Evolutionary conservation across 2,797 vertebrate genomes (phyloP).

Genomic region (Tokudaia tokunoshimensis): DNA sequence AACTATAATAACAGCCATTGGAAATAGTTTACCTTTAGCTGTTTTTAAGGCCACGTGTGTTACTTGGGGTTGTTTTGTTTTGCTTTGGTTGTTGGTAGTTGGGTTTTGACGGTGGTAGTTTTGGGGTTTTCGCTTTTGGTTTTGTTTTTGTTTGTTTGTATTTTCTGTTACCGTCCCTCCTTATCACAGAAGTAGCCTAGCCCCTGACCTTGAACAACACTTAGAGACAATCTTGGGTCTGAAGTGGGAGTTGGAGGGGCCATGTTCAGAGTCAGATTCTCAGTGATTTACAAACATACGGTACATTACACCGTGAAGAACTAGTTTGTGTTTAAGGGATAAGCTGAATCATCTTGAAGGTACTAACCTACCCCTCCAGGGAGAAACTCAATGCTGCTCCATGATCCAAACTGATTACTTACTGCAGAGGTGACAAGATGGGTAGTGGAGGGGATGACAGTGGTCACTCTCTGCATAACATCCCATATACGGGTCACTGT

Average conservation of each 20-base stretch:
- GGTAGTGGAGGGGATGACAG: background rate
- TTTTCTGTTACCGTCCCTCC: background rate
- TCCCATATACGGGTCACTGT: background rate
- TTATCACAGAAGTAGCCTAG: background rate
- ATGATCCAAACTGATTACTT: background rate
- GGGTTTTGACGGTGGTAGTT: background rate
- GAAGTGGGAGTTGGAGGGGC: background rate
- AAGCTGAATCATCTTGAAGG: background rate
- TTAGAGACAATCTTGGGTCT: background rate
- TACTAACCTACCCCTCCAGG: background rate
- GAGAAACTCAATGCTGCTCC: background rate
- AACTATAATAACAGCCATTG: too few species aligned
- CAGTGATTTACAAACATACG: background rate
- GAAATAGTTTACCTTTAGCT: background rate
- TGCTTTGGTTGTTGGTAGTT: background rate
- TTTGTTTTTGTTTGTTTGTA: background rate
- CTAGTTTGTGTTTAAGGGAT: background rate
- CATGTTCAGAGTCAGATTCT: background rate
- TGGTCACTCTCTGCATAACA: background rate
- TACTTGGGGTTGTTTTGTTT: background rate
- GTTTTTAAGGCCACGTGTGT: too few species aligned
- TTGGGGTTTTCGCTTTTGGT: background rate
- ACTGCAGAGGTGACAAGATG: background rate
- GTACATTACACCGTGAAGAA: background rate
- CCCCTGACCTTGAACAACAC: background rate